phyloP scores from a whole-genome alignment of 2,797 vertebrate genomes.

The Leuciscus waleckii region DNA sequence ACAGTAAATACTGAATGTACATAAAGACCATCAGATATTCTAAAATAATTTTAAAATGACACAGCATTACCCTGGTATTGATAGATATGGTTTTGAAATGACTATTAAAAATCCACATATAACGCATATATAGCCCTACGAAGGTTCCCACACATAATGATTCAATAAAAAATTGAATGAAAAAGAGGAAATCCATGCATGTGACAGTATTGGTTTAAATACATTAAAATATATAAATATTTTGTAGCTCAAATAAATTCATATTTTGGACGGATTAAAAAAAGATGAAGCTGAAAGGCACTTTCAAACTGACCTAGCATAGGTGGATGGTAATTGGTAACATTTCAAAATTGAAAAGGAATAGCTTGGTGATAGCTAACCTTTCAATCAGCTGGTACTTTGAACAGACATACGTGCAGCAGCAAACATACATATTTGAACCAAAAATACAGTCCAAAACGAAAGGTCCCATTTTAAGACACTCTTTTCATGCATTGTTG shows the following conservation, averaged over 20 bases:
- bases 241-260: background rate
- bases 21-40: background rate
- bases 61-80: background rate
- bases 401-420: background rate
- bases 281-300: conserved; percentile 32
- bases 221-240: conserved; percentile 10
- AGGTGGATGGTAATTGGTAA: background rate
- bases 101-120: background rate
- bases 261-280: background rate
- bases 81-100: background rate
- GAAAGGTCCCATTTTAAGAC: background rate
- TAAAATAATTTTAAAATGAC: background rate
- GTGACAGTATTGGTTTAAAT: background rate
- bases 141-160: background rate
- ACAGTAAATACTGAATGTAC: background rate
- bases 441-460: background rate
- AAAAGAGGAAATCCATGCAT: background rate
- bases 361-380: background rate
- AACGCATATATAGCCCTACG: background rate
- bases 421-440: background rate
- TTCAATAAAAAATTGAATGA: background rate
- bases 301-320: conserved; percentile 24
- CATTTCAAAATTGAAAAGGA: background rate
- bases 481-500: conserved; percentile 69
- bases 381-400: background rate